Conservation (phyloP, 2,888 invertebrate species). For the Drosophila eohydei region DNA sequence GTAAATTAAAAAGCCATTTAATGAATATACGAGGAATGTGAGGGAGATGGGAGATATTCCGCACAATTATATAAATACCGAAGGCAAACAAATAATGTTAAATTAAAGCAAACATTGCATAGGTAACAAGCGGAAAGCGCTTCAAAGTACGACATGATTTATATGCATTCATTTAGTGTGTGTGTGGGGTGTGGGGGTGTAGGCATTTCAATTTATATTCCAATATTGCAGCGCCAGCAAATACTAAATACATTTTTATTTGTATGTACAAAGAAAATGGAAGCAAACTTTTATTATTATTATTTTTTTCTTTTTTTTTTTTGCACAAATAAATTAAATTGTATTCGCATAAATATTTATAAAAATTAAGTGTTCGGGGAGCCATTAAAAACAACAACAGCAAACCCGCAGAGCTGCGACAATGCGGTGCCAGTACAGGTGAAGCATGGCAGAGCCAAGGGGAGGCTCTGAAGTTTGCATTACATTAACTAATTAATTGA, state of each 20-base stretch:
- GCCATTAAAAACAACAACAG: slow-evolving; percentile 55
- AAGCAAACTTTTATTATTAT: slow-evolving; percentile 38
- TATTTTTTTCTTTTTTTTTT: slow-evolving; percentile 20
- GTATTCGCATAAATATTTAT: slow-evolving; percentile 76
- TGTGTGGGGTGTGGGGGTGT: slow-evolving; percentile 23
- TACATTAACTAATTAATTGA: slow-evolving; percentile 80
- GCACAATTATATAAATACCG: slow-evolving; percentile 37
- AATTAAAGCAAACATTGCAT: slow-evolving; percentile 71
- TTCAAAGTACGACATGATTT: slow-evolving; percentile 69
- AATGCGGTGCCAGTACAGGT: slow-evolving; percentile 20
- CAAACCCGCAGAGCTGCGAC: slow-evolving; percentile 7
- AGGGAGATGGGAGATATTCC: slow-evolving; percentile 1
- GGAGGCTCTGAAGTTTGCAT: slow-evolving; percentile 46
- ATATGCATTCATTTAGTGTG: slow-evolving; percentile 59
- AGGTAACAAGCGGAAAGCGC: slow-evolving; percentile 74
- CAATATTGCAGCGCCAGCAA: slow-evolving; percentile 71
- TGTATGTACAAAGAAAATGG: slow-evolving; percentile 48
- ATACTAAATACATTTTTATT: slow-evolving; percentile 62
- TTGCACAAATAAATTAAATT: slow-evolving; percentile 77
- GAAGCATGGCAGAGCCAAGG: not conserved
- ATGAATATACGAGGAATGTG: slow-evolving; percentile 49
- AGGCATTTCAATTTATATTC: slow-evolving; percentile 75
- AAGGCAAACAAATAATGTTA: slow-evolving; percentile 62
- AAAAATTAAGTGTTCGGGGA: slow-evolving; percentile 79
- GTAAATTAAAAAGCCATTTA: slow-evolving; percentile 70